Percentiles rank a stretch among this genome's conserved stretches.
These are phyloP conservation scores for Ellobium chinense DNA, from an alignment of 2,888 invertebrate genomes.

Conservation along the genomic window DNA sequence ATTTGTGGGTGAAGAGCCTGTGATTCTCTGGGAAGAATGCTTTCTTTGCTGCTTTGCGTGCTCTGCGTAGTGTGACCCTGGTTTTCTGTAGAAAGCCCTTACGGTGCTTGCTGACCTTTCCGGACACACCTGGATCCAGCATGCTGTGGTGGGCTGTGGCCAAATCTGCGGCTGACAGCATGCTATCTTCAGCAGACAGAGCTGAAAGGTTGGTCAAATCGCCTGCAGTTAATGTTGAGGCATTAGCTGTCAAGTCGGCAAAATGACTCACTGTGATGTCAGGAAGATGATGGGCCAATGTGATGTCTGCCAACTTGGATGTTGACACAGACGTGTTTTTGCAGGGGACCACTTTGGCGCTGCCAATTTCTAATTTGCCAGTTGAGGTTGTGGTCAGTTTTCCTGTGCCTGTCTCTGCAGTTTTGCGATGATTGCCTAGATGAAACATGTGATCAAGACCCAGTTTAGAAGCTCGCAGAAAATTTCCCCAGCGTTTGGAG, in stretches of 20 bases:
- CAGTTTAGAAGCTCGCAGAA: conserved; percentile 32
- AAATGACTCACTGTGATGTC: conserved; percentile 42
- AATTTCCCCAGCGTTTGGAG: conserved; percentile 42
- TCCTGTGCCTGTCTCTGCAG: neutral
- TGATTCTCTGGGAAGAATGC: conserved; percentile 54
- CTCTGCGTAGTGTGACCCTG: conserved; percentile 49
- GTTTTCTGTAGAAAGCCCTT: conserved; percentile 50
- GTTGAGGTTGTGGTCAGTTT: conserved; percentile 26
- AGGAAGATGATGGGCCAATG: conserved; percentile 17
- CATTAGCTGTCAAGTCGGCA: conserved; percentile 27
- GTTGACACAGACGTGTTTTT: conserved; percentile 40
- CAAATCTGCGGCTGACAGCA: conserved; percentile 24
- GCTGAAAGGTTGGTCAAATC: conserved; percentile 33
- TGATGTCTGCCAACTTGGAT: conserved; percentile 29
- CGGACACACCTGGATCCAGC: conserved; percentile 28
- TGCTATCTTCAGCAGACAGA: conserved; percentile 36
- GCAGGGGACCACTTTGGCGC: neutral
- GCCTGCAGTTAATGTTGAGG: conserved; percentile 15
- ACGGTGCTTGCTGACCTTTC: conserved; percentile 20
- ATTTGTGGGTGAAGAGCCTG: conserved; percentile 35
- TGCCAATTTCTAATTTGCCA: conserved; percentile 20
- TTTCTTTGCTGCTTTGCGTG: conserved; percentile 51
- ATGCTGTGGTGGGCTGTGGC: conserved; percentile 36
- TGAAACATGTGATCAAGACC: conserved; percentile 39
- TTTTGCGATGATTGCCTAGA: conserved; percentile 22